Conservation (phyloP, 2,113 vertebrate genomes). For the Tetraodon nigroviridis region DNA sequence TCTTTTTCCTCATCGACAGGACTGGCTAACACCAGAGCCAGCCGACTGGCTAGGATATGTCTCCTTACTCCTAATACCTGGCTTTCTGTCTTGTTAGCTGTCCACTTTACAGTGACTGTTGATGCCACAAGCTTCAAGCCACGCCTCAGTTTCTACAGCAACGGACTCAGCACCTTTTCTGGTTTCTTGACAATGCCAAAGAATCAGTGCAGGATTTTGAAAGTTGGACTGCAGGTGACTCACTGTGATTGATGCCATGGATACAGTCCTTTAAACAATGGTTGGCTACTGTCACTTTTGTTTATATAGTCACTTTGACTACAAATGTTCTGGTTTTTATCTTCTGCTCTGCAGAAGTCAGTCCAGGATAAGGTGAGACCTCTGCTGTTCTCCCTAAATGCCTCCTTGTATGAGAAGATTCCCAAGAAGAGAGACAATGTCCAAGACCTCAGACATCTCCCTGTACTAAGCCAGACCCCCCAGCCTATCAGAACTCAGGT, state of each 20-base stretch:
- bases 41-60: too few species aligned
- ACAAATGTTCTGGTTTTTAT: slow-evolving; percentile 11
- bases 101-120: slow-evolving; percentile 78
- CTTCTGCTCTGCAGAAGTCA: slow-evolving; percentile 61
- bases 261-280: too few species aligned
- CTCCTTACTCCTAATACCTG: background rate
- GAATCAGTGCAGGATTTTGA: slow-evolving; percentile 65
- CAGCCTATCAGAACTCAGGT: slow-evolving; percentile 76
- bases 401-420: slow-evolving; percentile 70
- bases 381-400: slow-evolving; percentile 80
- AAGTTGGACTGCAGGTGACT: slow-evolving; percentile 78
- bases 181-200: slow-evolving; percentile 73
- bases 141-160: slow-evolving; percentile 77
- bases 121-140: slow-evolving; percentile 76
- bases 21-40: too few species aligned
- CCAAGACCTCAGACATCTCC: slow-evolving; percentile 73
- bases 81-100: slow-evolving; percentile 60
- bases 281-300: background rate
- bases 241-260: background rate
- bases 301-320: background rate
- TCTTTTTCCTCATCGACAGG: too few species aligned
- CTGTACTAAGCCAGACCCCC: slow-evolving; percentile 76
- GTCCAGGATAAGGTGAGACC: slow-evolving; percentile 81
- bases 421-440: slow-evolving; percentile 40
- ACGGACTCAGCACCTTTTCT: slow-evolving; percentile 50